Evolutionary conservation across 2,888 invertebrate species (phyloP).

Genomic region (Parapristionchus giblindavisi): DNA sequence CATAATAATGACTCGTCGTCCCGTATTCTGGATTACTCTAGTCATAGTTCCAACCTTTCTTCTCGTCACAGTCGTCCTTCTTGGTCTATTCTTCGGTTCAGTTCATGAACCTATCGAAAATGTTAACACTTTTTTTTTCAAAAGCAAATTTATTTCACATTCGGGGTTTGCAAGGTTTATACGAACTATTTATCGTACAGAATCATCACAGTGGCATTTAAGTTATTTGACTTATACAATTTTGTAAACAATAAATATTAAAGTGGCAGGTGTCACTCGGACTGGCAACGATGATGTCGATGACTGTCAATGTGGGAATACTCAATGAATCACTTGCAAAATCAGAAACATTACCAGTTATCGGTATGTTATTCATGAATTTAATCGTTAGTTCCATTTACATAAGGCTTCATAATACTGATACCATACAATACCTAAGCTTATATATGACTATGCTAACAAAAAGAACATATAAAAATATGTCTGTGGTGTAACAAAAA

Average conservation of each 20-base stretch:
- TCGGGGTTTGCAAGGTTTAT: too few relatives aligned
- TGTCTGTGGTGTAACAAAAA: too few relatives aligned
- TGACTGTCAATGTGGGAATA: constrained; percentile 35
- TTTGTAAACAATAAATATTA: not conserved
- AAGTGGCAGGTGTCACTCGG: constrained; percentile 21
- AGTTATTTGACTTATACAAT: not conserved
- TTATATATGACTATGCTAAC: too few relatives aligned
- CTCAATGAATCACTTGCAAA: constrained; percentile 37
- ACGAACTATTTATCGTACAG: not conserved
- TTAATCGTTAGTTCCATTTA: not conserved
- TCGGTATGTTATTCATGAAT: not conserved
- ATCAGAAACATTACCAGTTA: constrained; percentile 10
- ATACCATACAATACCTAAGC: too few relatives aligned
- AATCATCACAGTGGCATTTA: too few relatives aligned
- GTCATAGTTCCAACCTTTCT: constrained; percentile 34
- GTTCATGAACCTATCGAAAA: constrained; percentile 28
- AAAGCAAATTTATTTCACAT: too few relatives aligned
- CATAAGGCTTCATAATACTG: too few relatives aligned
- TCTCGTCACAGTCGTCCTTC: constrained; percentile 19
- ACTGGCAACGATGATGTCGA: constrained; percentile 36
- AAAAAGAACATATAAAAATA: too few relatives aligned
- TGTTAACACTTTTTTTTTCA: too few relatives aligned
- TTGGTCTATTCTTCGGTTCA: constrained; percentile 27
- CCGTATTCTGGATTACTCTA: constrained; percentile 24
- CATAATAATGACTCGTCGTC: constrained; percentile 26